Base-by-base conservation (phyloP, 2,797 vertebrate genomes). In the Falco cherrug region DNA sequence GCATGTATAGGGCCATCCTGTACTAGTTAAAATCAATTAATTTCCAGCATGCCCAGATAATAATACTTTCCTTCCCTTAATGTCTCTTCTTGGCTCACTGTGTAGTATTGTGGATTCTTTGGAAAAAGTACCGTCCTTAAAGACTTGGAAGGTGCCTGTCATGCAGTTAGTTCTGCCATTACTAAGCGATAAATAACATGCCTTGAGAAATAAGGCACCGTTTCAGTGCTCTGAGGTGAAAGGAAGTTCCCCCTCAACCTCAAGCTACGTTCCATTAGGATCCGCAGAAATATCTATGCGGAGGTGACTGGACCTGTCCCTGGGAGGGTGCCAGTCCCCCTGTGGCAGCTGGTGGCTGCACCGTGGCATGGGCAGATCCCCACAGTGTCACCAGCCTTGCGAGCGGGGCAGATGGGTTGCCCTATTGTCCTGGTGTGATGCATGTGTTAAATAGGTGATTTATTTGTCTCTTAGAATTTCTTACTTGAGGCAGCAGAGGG, bases 351-450 rank as follows among this genome's bases (percentile, higher is more conserved):
- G 17, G 22, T 25, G n/a, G 53, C 48, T 33, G 29, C 9, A 1
- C 41, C 10, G 50, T 31, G 37, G 14, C 35, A n/a, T 3, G 4
- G 33, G 54, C 50, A 22, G 70, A 29, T 64, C 5, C 39, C 24
- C 16, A n/a, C 7, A 1, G 13, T 16, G n/a, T 12, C 68, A 24
- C 37, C 0, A 0, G 35, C 74, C 29, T 57, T 11, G 13, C 1
- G 6, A 84, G 67, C 22, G 15, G 19, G 26, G 59, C n/a, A 15
- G 33, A 37, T 13, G 19, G 16, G 74, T 16, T 79, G 33, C 48
- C 29, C 7, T 8, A 1, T 25, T 19, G 61, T 19, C 25, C 51
- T n/a, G 39, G 21, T 29, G 16, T n/a, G 69, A 68, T 60, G 10
- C 13, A 12, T 7, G 5, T 41, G 41, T 80, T 37, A 47, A 16